Conservation (phyloP, 2,888 invertebrate genomes). For the Rhogogaster chlorosoma region DNA sequence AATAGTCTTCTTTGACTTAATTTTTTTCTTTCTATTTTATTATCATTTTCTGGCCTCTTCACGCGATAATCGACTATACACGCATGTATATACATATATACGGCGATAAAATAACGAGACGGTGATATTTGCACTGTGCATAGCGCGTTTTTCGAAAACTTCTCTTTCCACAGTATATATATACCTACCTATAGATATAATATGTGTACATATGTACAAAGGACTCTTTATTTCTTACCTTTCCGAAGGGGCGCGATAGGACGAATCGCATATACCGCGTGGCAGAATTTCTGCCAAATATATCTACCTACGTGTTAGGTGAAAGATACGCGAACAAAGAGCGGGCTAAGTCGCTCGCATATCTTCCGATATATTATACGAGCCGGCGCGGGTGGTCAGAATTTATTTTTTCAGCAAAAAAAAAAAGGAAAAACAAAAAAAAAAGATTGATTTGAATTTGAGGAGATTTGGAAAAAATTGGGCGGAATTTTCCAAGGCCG, state of each 20-base stretch:
- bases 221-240: conserved; percentile 37
- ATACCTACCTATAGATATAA: background rate
- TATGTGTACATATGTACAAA: conserved; percentile 20
- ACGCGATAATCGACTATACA: background rate
- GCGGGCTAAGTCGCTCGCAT: background rate
- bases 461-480: no score
- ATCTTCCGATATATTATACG: background rate
- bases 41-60: background rate
- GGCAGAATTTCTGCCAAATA: conserved; percentile 35
- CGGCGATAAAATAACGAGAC: background rate
- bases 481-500: no score
- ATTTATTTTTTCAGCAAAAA: background rate
- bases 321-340: conserved; percentile 41
- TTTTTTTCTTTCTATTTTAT: background rate
- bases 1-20: background rate
- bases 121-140: background rate
- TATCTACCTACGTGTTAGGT: conserved; percentile 2
- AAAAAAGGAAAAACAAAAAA: background rate
- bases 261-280: background rate
- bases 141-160: background rate
- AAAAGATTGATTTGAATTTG: no score
- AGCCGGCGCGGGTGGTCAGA: background rate
- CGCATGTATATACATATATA: background rate
- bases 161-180: background rate
- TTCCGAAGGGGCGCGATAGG: conserved; percentile 16